phyloP scores from a whole-genome alignment of 2,888 invertebrate genomes.

The Ophraella communa region DNA sequence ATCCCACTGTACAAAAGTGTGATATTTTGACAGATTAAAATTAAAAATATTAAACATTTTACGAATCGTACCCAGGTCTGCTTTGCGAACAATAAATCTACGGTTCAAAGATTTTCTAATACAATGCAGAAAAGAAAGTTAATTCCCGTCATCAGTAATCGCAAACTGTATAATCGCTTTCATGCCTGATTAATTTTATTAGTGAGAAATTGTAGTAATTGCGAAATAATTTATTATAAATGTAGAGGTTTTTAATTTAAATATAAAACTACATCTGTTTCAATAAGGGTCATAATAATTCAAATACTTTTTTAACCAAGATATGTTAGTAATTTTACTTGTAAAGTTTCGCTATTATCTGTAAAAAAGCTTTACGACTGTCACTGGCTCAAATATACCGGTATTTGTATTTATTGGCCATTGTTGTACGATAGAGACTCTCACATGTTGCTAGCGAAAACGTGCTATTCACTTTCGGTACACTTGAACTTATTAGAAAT shows the following conservation, averaged over 20 bases:
- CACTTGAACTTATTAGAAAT: conserved; percentile 29
- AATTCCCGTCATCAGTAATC: conserved; percentile 10
- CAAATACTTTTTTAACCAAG: too few relatives aligned
- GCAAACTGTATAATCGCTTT: conserved; percentile 29
- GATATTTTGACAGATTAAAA: too few relatives aligned
- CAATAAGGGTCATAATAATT: too few relatives aligned
- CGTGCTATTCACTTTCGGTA: conserved; percentile 29
- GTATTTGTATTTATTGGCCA: not conserved
- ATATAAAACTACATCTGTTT: too few relatives aligned
- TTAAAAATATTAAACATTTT: conserved; percentile 3
- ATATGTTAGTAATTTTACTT: too few relatives aligned
- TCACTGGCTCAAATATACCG: not conserved
- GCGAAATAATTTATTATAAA: conserved; percentile 14
- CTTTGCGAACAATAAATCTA: conserved; percentile 7
- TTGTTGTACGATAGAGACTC: conserved; percentile 11
- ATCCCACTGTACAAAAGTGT: too few relatives aligned
- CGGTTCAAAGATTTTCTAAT: conserved; percentile 19
- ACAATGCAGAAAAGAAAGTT: conserved; percentile 34
- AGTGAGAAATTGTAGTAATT: conserved; percentile 31
- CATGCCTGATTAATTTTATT: conserved; percentile 31
- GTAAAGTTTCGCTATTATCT: too few relatives aligned
- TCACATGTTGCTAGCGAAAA: conserved; percentile 21
- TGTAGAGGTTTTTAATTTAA: not conserved
- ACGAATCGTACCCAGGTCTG: conserved; percentile 6
- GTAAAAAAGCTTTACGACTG: not conserved